A percentile compares a stretch with the other conserved stretches of the same genome.
These are phyloP conservation scores for Plemyria rubiginata DNA, from an alignment of 2,888 invertebrate genomes.

Conservation along the genomic window DNA sequence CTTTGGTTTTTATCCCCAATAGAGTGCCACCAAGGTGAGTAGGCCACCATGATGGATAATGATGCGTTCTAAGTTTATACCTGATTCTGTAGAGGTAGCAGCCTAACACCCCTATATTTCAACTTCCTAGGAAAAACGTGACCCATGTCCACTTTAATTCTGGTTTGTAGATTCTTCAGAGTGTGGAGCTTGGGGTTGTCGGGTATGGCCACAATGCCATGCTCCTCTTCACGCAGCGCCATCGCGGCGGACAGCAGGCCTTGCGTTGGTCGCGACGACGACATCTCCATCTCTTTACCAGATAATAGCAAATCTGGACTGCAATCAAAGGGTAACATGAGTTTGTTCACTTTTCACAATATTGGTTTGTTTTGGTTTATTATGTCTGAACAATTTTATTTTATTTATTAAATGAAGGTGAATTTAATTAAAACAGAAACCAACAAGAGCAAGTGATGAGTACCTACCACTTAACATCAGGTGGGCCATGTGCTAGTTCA, in stretches of 20 bases:
- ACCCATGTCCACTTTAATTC: conserved; percentile 48
- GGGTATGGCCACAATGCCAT: conserved; percentile 7
- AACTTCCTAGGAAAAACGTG: conserved; percentile 55
- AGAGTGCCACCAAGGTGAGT: too few relatives aligned
- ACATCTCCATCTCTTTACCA: conserved; percentile 24
- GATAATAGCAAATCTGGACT: conserved; percentile 19
- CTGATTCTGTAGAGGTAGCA: conserved; percentile 45
- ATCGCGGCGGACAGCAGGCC: conserved; percentile 2
- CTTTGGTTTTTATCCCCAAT: too few relatives aligned
- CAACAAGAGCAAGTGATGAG: too few relatives aligned
- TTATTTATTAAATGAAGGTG: too few relatives aligned
- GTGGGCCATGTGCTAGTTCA: too few relatives aligned
- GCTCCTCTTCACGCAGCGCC: conserved; percentile 18
- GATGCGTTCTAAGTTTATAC: conserved; percentile 31
- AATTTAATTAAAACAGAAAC: too few relatives aligned
- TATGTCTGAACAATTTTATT: too few relatives aligned
- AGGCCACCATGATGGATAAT: not conserved
- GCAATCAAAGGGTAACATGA: conserved; percentile 1
- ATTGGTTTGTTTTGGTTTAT: too few relatives aligned
- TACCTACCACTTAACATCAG: too few relatives aligned
- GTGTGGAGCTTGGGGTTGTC: conserved; percentile 49
- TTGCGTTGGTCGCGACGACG: conserved; percentile 12
- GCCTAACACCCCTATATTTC: conserved; percentile 64
- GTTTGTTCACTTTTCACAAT: too few relatives aligned
- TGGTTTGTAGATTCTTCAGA: conserved; percentile 54